Evolutionary conservation across 2,113 vertebrate genomes (phyloP), one percentile per base, ranked within the genome.

Genomic region (Neomonachus schauinslandi): DNA sequence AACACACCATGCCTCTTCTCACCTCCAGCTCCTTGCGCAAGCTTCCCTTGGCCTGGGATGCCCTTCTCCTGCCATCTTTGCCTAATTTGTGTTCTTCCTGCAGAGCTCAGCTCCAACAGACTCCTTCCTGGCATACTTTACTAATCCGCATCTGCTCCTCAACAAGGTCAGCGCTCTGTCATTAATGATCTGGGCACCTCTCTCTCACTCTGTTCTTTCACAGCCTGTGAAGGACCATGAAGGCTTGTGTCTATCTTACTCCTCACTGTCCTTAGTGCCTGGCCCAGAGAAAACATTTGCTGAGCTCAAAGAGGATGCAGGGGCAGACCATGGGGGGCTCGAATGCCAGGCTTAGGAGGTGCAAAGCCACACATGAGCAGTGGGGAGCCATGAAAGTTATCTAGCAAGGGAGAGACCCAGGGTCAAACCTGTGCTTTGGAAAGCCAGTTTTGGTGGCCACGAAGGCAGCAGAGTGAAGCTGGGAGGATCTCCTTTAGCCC

Each of bases 1-100:
- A 11, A 72, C n/a, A 10, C 4, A 0, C 24, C 26, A 0, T 5
- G 36, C 19, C 6, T 28, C 55, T 65, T 24, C 36, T 53, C n/a
- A 33, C 76, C 72, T n/a, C 63, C 53, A 33, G 31, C 51, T 15
- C 76, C 49, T 42, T 22, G 67, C 24, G 71, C 4, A 3, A 6
- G 51, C 93, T 18, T 16, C 39, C 12, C 80, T 81, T 33, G 15
- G 53, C 61, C 51, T 14, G 28, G 39, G 61, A 13, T 72, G 79
- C 21, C 87, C 55, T 65, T 71, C 63, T 63, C 42, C 0, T 4
- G 14, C 42, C 77, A 28, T 18, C 13, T 24, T 22, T 82, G 72
- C 53, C 46, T 24, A 22, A 28, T 49, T 1, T 51, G 6, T 22
- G 85, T 76, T 79, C 53, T 42, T 67, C 26, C n/a, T 46, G 42